Evolutionary conservation across 2,113 vertebrate genomes (phyloP), one percentile per base, ranked within the genome.

Genomic region (Condylura cristata): DNA sequence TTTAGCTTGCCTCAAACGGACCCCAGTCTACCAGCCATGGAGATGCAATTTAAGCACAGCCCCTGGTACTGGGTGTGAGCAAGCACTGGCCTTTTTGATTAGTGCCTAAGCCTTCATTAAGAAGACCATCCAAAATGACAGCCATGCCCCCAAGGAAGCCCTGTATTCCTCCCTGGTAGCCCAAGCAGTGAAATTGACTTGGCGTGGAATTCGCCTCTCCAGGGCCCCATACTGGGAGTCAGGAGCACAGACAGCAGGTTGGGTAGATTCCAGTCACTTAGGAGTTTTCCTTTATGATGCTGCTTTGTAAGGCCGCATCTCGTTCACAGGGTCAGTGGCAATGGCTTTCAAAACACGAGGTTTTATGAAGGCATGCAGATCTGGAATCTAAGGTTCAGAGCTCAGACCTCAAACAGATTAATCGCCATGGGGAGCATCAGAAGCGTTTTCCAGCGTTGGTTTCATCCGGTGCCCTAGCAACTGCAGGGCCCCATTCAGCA

Each of bases 341-440:
- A 78, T 60, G 92, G 93, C 94, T 97, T 97, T 96, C 93, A 96
- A 96, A 97, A 94, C 96, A 94, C 0, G 37, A 88, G 92, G 93
- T 97, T 96, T 95, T 95, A 95, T 96, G 95, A 96, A 97, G 96
- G 94, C 96, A 97, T 97, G 96, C 22, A 3, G 90, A 94, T 76
- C 96, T 95, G 93, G 92, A 97, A 83, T 96, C 94, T 83, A 94
- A 96, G 92, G 95, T 96, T 97, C 97, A 97, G 91, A 97, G 96
- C 96, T 90, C 94, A 96, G 96, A 91, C 96, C 95, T 96, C 95
- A 95, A 96, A 95, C 94, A 94, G 96, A 97, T 97, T 97, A 97
- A 93, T 96, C 79, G 13, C 95, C 96, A 93, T 95, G 94, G 96
- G 96, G 88, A 95, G 90, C 88, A 75, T 92, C 88, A 8, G 90